Conservation (phyloP, 2,797 vertebrate genomes). For the Leptatherina wallacei region DNA sequence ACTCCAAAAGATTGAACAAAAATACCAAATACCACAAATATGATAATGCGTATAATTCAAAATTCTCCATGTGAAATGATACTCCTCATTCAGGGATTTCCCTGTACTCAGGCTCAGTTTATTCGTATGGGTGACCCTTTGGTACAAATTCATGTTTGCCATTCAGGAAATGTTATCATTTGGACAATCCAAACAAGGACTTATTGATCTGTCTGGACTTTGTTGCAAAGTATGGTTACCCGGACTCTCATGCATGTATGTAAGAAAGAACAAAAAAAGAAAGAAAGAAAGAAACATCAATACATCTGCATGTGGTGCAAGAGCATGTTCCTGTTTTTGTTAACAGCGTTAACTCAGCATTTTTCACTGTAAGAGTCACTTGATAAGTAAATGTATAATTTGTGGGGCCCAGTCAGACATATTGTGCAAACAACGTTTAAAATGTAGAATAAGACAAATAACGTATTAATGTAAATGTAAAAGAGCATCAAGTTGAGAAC, state of each 20-base stretch:
- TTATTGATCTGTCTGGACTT: conserved; percentile 1
- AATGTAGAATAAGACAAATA: neutral
- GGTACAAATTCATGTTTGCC: neutral
- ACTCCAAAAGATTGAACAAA: neutral
- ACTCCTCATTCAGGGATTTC: neutral
- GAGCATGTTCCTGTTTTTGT: neutral
- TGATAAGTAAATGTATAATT: neutral
- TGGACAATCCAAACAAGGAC: neutral
- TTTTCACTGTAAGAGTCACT: neutral
- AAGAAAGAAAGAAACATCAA: neutral
- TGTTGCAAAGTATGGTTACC: neutral
- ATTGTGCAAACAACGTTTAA: neutral
- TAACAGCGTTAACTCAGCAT: conserved; percentile 7
- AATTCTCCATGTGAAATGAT: too few species aligned
- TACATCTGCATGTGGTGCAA: neutral
- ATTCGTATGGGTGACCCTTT: neutral
- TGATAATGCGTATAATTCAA: too few species aligned
- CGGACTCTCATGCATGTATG: neutral
- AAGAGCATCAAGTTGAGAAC: conserved; percentile 12
- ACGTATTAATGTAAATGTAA: neutral
- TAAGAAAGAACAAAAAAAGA: neutral
- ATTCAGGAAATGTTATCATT: neutral
- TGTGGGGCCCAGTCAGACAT: neutral
- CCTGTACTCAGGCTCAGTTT: neutral
- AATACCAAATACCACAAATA: neutral